Evolutionary conservation across 2,888 invertebrate species (phyloP).

Genomic region (Palloptera scutellata): DNA sequence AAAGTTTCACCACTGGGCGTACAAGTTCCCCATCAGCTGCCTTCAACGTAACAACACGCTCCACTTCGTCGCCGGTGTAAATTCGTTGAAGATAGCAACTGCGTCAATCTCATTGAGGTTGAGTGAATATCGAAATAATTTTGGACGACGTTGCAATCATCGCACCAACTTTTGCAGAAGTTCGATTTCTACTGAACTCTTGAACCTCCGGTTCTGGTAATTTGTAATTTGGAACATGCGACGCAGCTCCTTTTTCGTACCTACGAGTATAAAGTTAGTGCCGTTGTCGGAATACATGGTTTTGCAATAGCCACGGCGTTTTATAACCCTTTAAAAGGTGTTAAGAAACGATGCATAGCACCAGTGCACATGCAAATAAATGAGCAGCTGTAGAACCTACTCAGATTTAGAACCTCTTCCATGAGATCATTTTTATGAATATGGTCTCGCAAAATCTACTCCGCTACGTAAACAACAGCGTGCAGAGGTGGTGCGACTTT

Average conservation of each 20-base stretch:
- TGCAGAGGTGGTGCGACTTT: not conserved
- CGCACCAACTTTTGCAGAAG: slow-evolving; percentile 28
- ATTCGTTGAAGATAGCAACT: slow-evolving; percentile 10
- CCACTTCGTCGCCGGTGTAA: slow-evolving; percentile 22
- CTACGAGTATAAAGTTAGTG: slow-evolving; percentile 30
- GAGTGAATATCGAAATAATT: slow-evolving; percentile 10
- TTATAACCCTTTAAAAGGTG: slow-evolving; percentile 31
- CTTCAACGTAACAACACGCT: slow-evolving; percentile 6
- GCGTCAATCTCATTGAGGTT: slow-evolving; percentile 11
- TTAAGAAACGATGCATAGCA: slow-evolving; percentile 33
- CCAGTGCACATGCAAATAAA: slow-evolving; percentile 30
- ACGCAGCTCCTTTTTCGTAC: slow-evolving; percentile 13
- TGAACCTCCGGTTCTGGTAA: slow-evolving; percentile 23
- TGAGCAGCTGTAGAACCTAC: slow-evolving; percentile 17
- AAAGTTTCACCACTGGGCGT: slow-evolving; percentile 16
- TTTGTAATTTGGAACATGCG: not conserved
- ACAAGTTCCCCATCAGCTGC: slow-evolving; percentile 12
- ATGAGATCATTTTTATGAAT: not conserved
- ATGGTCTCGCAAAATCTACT: slow-evolving; percentile 20
- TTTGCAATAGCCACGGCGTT: slow-evolving; percentile 24
- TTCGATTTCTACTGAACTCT: slow-evolving; percentile 23
- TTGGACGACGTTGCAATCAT: slow-evolving; percentile 25
- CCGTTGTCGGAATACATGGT: slow-evolving; percentile 30
- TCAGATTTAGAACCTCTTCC: slow-evolving; percentile 21
- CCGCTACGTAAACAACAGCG: slow-evolving; percentile 12